Percentiles rank a stretch among this genome's conserved stretches.
phyloP scores from a whole-genome alignment of 92 coral and sea anemone species.

The Umimayanthus chanpuru region DNA sequence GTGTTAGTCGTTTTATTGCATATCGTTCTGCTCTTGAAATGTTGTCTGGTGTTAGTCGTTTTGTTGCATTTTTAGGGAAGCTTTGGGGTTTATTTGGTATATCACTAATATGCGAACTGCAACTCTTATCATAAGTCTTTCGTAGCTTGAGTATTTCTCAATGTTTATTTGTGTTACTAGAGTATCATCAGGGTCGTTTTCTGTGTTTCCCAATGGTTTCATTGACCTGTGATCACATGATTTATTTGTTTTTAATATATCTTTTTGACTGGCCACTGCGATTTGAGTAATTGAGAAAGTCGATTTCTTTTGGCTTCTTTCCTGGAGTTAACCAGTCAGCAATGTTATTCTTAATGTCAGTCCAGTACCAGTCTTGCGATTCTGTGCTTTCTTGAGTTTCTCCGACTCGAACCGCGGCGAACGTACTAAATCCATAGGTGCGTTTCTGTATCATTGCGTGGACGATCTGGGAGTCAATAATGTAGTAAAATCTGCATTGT shows the following conservation, averaged over 20 bases:
- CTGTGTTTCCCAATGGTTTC: not conserved
- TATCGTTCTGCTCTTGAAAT: conserved; percentile 54
- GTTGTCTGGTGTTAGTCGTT: conserved; percentile 35
- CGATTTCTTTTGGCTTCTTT: conserved; percentile 60
- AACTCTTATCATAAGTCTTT: conserved; percentile 46
- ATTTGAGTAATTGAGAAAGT: conserved; percentile 51
- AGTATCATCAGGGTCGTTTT: conserved; percentile 23
- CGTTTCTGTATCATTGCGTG: conserved; percentile 50
- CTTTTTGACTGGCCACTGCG: conserved; percentile 57
- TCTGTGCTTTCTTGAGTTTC: conserved; percentile 46
- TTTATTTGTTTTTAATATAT: conserved; percentile 1
- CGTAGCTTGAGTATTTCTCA: conserved; percentile 48
- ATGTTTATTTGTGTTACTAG: conserved; percentile 40
- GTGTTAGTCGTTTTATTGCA: conserved; percentile 35
- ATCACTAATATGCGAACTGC: conserved; percentile 60
- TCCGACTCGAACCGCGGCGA: conserved; percentile 46
- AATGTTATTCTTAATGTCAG: conserved; percentile 48
- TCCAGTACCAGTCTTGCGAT: conserved; percentile 50
- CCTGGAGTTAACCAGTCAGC: conserved; percentile 71
- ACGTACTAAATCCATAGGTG: conserved; percentile 50
- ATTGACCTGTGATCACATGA: not conserved
- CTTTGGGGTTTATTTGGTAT: conserved; percentile 46
- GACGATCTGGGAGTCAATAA: conserved; percentile 50
- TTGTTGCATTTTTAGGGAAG: conserved; percentile 49
- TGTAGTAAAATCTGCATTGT: conserved; percentile 19